Evolutionary conservation across 2,113 vertebrate genomes (phyloP).

Genomic region (Brachypteracias leptosomus): DNA sequence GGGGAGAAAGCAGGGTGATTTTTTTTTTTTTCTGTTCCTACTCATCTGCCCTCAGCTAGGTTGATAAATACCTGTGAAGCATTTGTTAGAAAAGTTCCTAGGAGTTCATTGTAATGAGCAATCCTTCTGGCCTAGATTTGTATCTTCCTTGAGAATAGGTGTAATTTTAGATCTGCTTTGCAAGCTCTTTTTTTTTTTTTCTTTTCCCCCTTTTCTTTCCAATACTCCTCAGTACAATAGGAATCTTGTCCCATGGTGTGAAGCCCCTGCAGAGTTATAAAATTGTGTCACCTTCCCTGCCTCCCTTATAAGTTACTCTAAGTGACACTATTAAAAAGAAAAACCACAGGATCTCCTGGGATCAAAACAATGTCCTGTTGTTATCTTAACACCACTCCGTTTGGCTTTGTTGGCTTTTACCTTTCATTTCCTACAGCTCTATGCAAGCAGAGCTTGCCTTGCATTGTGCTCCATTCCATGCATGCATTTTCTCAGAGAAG

Average conservation of each 20-base stretch:
- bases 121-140: conserved; percentile 77
- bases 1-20: not conserved
- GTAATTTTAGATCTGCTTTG: conserved; percentile 78
- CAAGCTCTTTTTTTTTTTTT: conserved; percentile 37
- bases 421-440: conserved; percentile 27
- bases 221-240: conserved; percentile 58
- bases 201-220: conserved; percentile 38
- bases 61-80: conserved; percentile 56
- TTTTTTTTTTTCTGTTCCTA: not conserved
- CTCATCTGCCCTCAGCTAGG: conserved; percentile 39
- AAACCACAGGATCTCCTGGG: conserved; percentile 48
- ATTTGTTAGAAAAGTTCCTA: conserved; percentile 62
- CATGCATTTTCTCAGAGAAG: conserved; percentile 33
- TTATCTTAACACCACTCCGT: conserved; percentile 39
- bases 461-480: conserved; percentile 30
- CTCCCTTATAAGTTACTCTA: conserved; percentile 61
- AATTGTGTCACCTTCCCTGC: conserved; percentile 62
- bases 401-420: conserved; percentile 28
- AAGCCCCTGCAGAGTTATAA: conserved; percentile 68
- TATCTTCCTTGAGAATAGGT: conserved; percentile 79
- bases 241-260: conserved; percentile 72
- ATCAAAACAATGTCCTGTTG: conserved; percentile 55
- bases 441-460: not conserved
- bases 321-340: conserved; percentile 56
- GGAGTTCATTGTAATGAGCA: conserved; percentile 72